Conservation (phyloP, 2,797 vertebrate genomes). For the Lateolabrax maculatus region DNA sequence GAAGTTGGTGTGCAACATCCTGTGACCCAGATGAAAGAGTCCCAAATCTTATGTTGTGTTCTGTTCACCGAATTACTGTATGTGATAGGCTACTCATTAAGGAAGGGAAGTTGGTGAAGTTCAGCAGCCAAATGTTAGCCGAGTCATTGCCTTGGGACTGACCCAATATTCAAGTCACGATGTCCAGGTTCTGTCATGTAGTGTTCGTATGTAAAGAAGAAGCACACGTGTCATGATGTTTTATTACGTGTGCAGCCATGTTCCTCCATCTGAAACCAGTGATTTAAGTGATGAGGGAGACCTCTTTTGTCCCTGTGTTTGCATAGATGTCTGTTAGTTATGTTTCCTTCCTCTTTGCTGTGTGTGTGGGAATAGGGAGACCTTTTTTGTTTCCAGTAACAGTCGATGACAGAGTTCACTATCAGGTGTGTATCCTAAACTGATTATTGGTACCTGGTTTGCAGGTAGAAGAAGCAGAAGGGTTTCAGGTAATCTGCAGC, state of each 20-base stretch:
- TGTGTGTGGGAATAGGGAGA: slow-evolving; percentile 8
- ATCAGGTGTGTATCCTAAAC: background rate
- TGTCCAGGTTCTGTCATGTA: background rate
- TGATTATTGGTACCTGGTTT: background rate
- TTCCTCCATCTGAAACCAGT: slow-evolving; percentile 54
- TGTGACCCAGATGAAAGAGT: background rate
- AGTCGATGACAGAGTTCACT: slow-evolving; percentile 18
- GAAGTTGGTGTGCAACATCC: background rate
- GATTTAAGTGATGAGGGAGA: background rate
- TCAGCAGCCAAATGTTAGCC: background rate
- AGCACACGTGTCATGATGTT: background rate
- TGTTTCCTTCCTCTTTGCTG: slow-evolving; percentile 64
- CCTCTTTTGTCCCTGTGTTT: slow-evolving; percentile 18
- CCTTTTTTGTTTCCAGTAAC: slow-evolving; percentile 45
- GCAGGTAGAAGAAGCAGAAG: background rate
- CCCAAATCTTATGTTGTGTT: background rate
- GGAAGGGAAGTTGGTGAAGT: slow-evolving; percentile 62
- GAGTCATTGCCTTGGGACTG: background rate
- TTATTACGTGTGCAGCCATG: slow-evolving; percentile 60
- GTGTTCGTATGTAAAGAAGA: slow-evolving; percentile 47
- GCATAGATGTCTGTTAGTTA: background rate
- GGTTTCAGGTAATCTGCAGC: slow-evolving; percentile 25
- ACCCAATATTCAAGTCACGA: background rate
- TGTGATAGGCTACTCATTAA: background rate
- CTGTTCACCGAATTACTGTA: background rate